phyloP scores from a whole-genome alignment of 2,113 vertebrate genomes.

The Varanus salvator region DNA sequence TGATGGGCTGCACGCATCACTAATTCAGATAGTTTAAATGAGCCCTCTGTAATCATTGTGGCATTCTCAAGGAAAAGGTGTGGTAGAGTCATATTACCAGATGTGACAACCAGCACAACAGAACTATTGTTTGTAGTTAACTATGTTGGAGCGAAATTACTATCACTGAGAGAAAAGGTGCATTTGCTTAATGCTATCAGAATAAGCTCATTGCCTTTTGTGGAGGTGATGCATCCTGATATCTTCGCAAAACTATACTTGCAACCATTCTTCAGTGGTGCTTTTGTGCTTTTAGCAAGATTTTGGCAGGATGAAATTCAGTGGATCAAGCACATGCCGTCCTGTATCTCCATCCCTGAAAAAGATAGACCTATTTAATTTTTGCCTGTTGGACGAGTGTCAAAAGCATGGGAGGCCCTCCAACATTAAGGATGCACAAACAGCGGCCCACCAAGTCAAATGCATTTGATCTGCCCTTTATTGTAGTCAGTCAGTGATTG shows the following conservation, averaged over 20 bases:
- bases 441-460: neutral
- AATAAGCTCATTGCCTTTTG: neutral
- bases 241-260: neutral
- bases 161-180: neutral
- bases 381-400: neutral
- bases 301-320: neutral
- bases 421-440: neutral
- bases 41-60: constrained; percentile 24
- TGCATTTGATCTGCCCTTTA: no score
- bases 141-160: constrained; percentile 13
- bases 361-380: neutral
- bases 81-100: neutral
- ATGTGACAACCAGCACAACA: constrained; percentile 10
- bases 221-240: neutral
- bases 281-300: neutral
- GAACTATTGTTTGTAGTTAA: constrained; percentile 24
- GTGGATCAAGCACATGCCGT: neutral
- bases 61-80: constrained; percentile 14
- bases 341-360: no score
- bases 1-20: constrained; percentile 52
- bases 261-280: no score
- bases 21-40: constrained; percentile 48
- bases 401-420: neutral
- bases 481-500: neutral
- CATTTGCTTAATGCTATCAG: constrained; percentile 19